Percentiles rank a stretch among this genome's conserved stretches.
These are phyloP conservation scores for Epistrophella euchroma DNA, from an alignment of 2,888 invertebrate genomes.

Conservation along the genomic window DNA sequence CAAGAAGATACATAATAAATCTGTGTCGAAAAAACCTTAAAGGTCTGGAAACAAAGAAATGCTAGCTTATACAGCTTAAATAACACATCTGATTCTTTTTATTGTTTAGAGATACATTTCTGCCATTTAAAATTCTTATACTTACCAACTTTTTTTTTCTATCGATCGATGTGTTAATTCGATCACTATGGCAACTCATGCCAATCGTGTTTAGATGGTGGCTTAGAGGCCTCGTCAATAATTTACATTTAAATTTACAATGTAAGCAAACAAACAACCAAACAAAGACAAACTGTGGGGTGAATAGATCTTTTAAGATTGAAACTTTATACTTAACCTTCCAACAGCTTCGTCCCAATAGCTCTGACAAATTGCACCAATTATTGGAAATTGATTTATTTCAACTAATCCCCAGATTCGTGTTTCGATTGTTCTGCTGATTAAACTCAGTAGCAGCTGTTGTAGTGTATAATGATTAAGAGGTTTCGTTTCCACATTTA, in stretches of 20 bases:
- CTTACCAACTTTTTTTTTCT: too few relatives aligned
- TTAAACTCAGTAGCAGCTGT: constrained; percentile 29
- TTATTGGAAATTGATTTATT: constrained; percentile 76
- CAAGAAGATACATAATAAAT: too few relatives aligned
- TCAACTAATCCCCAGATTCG: constrained; percentile 67
- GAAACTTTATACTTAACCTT: neutral
- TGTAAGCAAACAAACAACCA: neutral
- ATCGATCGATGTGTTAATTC: neutral
- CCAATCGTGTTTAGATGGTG: neutral
- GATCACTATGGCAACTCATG: neutral
- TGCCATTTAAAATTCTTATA: too few relatives aligned
- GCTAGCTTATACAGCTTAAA: too few relatives aligned
- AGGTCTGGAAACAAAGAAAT: too few relatives aligned
- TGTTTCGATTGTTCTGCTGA: constrained; percentile 64
- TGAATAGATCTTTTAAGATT: constrained; percentile 1
- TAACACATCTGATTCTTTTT: too few relatives aligned
- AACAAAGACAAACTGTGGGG: neutral
- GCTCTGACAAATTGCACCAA: constrained; percentile 75
- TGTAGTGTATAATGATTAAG: constrained; percentile 39
- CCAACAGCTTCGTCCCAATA: constrained; percentile 1
- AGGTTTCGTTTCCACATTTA: constrained; percentile 56
- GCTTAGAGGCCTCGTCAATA: neutral
- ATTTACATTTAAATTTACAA: constrained; percentile 1
- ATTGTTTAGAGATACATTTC: too few relatives aligned
- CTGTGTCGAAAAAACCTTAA: too few relatives aligned